Percentiles rank a stretch among this genome's conserved stretches.
These are phyloP conservation scores for Lepeophtheirus nordmannii DNA, from an alignment of 2,888 invertebrate species.

Conservation along the genomic window DNA sequence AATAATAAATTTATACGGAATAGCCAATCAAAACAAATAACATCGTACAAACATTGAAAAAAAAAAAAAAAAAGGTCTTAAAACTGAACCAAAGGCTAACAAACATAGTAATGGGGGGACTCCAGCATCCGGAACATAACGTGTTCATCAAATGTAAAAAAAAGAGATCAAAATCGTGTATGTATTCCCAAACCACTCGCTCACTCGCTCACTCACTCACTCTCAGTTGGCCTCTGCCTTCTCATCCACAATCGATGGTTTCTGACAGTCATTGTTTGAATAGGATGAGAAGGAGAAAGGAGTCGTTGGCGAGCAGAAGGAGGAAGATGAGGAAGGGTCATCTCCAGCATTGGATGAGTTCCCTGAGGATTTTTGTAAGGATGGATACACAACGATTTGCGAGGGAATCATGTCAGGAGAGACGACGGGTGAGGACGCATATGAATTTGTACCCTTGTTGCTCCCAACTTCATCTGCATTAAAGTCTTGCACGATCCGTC, in stretches of 20 bases:
- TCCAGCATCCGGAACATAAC: too few relatives aligned
- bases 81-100: too few relatives aligned
- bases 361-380: not conserved
- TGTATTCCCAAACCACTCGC: too few relatives aligned
- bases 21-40: too few relatives aligned
- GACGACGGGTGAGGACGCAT: not conserved
- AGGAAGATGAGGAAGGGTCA: not conserved
- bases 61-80: too few relatives aligned
- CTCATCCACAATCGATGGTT: not conserved
- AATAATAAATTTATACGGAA: too few relatives aligned
- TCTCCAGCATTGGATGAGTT: too few relatives aligned
- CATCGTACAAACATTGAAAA: too few relatives aligned
- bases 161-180: too few relatives aligned
- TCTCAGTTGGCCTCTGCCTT: not conserved
- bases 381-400: constrained; percentile 9
- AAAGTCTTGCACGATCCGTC: constrained; percentile 3
- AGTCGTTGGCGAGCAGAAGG: not conserved
- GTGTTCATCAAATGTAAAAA: too few relatives aligned
- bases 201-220: too few relatives aligned
- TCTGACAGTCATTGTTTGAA: not conserved
- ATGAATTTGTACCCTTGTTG: not conserved
- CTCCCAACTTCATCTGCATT: not conserved
- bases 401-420: not conserved
- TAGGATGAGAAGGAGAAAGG: constrained; percentile 2
- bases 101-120: too few relatives aligned